Base-by-base conservation (phyloP, 2,797 vertebrate species). In the Falco columbarius region DNA sequence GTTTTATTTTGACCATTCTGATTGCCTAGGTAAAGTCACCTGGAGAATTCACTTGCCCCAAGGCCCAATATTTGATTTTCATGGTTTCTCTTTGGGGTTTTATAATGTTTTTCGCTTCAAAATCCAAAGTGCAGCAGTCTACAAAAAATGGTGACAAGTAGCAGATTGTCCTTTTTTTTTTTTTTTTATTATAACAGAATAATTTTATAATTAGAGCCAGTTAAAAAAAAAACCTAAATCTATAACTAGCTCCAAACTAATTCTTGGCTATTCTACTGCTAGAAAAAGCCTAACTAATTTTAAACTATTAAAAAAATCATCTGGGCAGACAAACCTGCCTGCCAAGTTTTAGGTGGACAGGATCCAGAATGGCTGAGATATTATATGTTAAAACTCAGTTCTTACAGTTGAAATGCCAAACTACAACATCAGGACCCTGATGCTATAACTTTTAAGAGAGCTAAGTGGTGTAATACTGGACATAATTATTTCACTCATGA, bases 271-370 rank as follows among this genome's bases (percentile, higher is more conserved):
- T 88, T 90, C 54, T 80, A 85, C 79, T 93, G 44, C 89, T 94
- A 94, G 75, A 96, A 97, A 96, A 96, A 47, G 44, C 42, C 7
- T 91, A 95, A 95, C 73, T 95, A 93, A 93, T 97, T 96, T 94
- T 89, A 93, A 97, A 86, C 54, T 82, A 94, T 97, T 95, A 71
- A 92, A 96, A 95, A 95, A 94, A 89, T 94, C 71, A 96, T 94
- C 86, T 97, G 67, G 83, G 83, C 62, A 97, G 95, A 95, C 81
- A 95, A 97, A 90, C 23, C 7, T 86, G 6, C 63, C 82, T 96
- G 97, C 97, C 97, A 98, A 97, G 86, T 97, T 98, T 97, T 95
- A 91, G 32, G 75, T 98, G 97, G 96, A 97, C 93, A 74, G 22
- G 61, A 97, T 97, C 97, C 97, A 98, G 95, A 93, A 51, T 81